Evolutionary conservation across 2,113 vertebrate species (phyloP), one percentile per base, ranked within the genome.

Genomic region (Sinocyclocheilus grahami): DNA sequence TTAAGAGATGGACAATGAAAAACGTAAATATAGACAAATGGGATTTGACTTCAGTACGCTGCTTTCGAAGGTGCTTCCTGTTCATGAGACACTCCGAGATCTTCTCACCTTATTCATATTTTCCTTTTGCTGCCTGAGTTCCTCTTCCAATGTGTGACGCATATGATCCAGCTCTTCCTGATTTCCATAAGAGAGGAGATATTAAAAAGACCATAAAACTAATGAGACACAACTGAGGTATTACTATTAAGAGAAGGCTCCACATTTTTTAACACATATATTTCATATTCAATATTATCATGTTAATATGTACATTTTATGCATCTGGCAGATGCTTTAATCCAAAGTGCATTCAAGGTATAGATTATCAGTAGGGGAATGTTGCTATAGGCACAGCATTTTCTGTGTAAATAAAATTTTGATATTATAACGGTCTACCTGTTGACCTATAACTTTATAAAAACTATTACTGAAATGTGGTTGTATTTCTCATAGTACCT

Each of bases 151-250:
- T 0, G 83, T 88, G 71, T 90, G 90, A 14, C 82, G 80, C 83
- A 93, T 86, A 37, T 90, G 89, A 85, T 93, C 92, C 83, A 93
- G 89, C 78, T 93, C 93, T 76, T 92, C 93, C 95, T 95, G 88
- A 84, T 87, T 75, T 27, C 16, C 85, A 85, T 55, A 78, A 27
- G 7, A 51, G 33, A 79, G 55, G 20, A 72, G 30, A 16, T 39
- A 53, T 22, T 60, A 77, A 80, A 72, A 82, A 48, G 9, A 11
- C 8, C n/a, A 67, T 20, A 27, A 18, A 42, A 63, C 37, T 5
- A 27, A 63, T 46, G 46, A 30, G 62, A 24, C 9, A 51, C 62
- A 10, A 20, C 4, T 51, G 27, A 30, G 20, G 8, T 7, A 55
- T 55, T 20, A 58, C 27, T 18, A 55, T 55, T 18, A 55, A 20